Evolutionary conservation across 2,888 invertebrate genomes (phyloP).

Genomic region (Gymnosoma rotundatum): DNA sequence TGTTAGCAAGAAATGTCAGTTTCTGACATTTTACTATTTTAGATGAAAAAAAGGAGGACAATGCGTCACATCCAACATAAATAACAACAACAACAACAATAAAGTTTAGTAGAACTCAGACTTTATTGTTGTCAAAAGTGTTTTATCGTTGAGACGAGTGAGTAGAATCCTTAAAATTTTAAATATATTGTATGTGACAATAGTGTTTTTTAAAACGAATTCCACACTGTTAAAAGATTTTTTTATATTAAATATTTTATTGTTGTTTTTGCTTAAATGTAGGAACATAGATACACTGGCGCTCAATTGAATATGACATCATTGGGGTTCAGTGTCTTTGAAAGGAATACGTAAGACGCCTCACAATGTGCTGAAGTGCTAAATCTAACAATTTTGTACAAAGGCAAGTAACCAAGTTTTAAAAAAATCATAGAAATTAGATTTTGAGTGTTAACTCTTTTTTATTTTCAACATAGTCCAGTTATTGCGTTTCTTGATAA

Average conservation of each 20-base stretch:
- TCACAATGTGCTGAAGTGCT: too few relatives aligned
- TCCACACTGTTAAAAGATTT: not conserved
- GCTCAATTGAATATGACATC: not conserved
- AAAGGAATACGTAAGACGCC: too few relatives aligned
- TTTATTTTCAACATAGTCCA: too few relatives aligned
- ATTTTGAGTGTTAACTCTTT: too few relatives aligned
- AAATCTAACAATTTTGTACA: too few relatives aligned
- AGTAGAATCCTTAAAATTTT: not conserved
- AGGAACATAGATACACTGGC: not conserved
- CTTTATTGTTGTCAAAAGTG: constrained; percentile 50
- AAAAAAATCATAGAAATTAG: too few relatives aligned
- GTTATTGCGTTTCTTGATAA: too few relatives aligned
- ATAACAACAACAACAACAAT: constrained; percentile 16
- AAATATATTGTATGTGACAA: constrained; percentile 8
- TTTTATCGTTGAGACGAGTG: constrained; percentile 40
- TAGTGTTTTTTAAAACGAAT: constrained; percentile 3
- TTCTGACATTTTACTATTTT: constrained; percentile 25
- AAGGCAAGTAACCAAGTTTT: too few relatives aligned
- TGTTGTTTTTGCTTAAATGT: not conserved
- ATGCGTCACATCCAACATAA: not conserved
- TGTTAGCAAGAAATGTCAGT: constrained; percentile 5
- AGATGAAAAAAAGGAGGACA: not conserved
- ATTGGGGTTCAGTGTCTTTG: not conserved
- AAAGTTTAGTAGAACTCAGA: constrained; percentile 50
- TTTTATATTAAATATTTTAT: not conserved